Percentiles rank a stretch among this genome's conserved stretches.
These are phyloP conservation scores for Eupelmus urozonus DNA, from an alignment of 2,888 invertebrate genomes.

Conservation along the genomic window DNA sequence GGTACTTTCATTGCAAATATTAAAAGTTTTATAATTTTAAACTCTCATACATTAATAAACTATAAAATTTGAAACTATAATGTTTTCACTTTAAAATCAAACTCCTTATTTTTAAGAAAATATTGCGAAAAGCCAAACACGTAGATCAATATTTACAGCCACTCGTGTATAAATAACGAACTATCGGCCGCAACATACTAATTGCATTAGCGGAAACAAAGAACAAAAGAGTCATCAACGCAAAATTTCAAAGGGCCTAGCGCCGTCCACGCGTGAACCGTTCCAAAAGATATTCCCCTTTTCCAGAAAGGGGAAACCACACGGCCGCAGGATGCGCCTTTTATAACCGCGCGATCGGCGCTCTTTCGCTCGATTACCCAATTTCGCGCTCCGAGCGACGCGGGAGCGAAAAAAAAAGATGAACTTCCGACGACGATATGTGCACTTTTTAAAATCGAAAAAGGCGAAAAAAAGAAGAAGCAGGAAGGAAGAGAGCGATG, in stretches of 20 bases:
- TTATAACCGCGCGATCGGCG: conserved; percentile 36
- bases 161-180: too few relatives aligned
- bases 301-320: conserved; percentile 17
- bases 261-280: background rate
- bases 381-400: conserved; percentile 50
- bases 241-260: conserved; percentile 22
- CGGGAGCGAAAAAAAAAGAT: conserved; percentile 9
- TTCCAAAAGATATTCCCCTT: background rate
- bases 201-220: too few relatives aligned
- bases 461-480: conserved; percentile 25
- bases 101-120: too few relatives aligned
- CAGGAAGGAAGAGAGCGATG: too few relatives aligned
- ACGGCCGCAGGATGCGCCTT: conserved; percentile 46
- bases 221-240: conserved; percentile 4
- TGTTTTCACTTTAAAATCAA: too few relatives aligned
- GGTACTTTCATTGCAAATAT: too few relatives aligned
- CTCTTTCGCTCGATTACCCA: conserved; percentile 42
- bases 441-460: conserved; percentile 28
- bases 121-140: too few relatives aligned
- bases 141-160: too few relatives aligned
- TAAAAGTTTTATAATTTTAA: too few relatives aligned
- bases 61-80: too few relatives aligned
- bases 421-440: conserved; percentile 43
- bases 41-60: too few relatives aligned
- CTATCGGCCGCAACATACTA: too few relatives aligned